Evolutionary conservation across 1,140 invertebrate genomes (phyloP).

Genomic region (Aporrectodea caliginosa): DNA sequence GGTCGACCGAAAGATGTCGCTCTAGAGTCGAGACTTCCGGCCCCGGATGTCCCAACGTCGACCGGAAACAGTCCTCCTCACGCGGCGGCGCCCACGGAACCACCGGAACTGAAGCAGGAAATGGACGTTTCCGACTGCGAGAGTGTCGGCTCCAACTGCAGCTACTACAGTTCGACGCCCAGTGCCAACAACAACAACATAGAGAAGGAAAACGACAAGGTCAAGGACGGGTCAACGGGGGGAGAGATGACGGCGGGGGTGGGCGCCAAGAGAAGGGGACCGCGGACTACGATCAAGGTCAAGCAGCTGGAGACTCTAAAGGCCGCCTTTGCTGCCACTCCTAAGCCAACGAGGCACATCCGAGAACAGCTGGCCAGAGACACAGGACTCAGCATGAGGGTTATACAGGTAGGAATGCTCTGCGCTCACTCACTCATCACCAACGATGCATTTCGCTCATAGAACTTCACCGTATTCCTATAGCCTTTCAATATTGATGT

Average conservation of each 20-base stretch:
- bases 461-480: no score
- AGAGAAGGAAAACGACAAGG: slow-evolving; percentile 1
- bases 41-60: no score
- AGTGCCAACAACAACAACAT: slow-evolving; percentile 4
- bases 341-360: slow-evolving; percentile 97
- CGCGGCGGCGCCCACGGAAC: no score
- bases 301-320: slow-evolving; percentile 66
- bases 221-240: not conserved
- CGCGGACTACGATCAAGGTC: slow-evolving; percentile 97
- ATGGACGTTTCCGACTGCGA: not conserved
- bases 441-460: no score
- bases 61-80: no score
- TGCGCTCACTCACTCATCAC: no score
- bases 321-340: slow-evolving; percentile 93
- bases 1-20: no score
- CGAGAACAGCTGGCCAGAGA: slow-evolving; percentile 97
- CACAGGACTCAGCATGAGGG: slow-evolving; percentile 96
- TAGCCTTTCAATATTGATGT: no score
- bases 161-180: slow-evolving; percentile 13
- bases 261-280: slow-evolving; percentile 78
- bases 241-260: not conserved
- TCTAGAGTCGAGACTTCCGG: no score
- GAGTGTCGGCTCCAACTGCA: not conserved
- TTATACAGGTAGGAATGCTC: slow-evolving; percentile 84
- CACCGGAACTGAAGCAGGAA: not conserved